Percentiles rank a stretch among this genome's conserved stretches.
These are phyloP conservation scores for Kryphioiulus occultus DNA, from an alignment of 2,888 invertebrate genomes.

Conservation along the genomic window DNA sequence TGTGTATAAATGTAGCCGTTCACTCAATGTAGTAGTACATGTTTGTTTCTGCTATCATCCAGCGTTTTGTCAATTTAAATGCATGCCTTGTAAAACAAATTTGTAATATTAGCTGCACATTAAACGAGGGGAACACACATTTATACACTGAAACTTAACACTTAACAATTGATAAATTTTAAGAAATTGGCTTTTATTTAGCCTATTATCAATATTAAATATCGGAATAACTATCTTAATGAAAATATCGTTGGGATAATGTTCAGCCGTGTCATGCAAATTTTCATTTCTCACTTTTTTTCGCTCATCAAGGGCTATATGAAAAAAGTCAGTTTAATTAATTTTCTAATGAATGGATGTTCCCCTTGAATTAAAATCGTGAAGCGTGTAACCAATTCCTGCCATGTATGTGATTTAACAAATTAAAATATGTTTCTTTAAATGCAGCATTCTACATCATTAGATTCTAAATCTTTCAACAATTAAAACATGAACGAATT, in stretches of 20 bases:
- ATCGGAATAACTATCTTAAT: no score
- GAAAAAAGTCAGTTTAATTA: background rate
- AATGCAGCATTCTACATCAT: background rate
- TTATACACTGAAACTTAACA: no score
- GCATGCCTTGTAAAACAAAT: background rate
- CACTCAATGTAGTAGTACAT: background rate
- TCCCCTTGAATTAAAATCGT: background rate
- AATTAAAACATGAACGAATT: background rate
- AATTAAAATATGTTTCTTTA: background rate
- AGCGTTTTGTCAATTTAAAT: background rate
- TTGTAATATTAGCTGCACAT: no score
- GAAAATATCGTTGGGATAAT: no score
- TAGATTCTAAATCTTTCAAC: no score
- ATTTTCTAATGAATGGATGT: background rate
- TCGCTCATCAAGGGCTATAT: no score
- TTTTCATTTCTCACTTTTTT: no score
- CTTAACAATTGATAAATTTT: no score
- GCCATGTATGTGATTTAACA: background rate
- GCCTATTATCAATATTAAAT: no score
- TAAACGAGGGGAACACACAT: no score
- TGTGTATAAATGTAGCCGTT: constrained; percentile 46
- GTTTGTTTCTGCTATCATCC: background rate
- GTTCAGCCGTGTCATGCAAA: no score
- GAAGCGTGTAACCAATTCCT: background rate
- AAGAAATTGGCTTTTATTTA: no score